Evolutionary conservation across 2,888 invertebrate species (phyloP), one percentile per base, ranked within the genome.

Genomic region (Furcula furcula): DNA sequence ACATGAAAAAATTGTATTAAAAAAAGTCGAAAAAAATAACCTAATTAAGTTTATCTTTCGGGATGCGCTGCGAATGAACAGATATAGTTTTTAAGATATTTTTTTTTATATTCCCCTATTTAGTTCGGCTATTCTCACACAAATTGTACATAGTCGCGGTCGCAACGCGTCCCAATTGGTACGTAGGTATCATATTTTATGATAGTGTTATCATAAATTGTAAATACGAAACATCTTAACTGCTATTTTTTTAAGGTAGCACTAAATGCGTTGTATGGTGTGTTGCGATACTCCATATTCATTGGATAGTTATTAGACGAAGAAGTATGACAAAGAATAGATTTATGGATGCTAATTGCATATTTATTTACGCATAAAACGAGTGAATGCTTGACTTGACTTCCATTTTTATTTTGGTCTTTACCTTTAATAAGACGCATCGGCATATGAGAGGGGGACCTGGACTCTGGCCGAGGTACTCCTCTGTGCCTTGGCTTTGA

Each of bases 181-280:
- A 41, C 34, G 40, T 46, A 55, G 46, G 40, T 58, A 56, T 58
- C 58, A 44, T 53, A 47, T 48, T 48, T 55, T 56, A 58, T 28
- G 28, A 28, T 14, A n/a, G 16, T 28, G 18, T n/a, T 6, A 28
- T 28, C 28, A 28, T 27, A 57, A 57, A 75, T 70, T 85, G 86
- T 86, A 86, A 81, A 86, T 86, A 86, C 70, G 72, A 76, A 65
- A 82, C 80, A 83, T 82, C 81, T 79, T 76, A 78, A 83, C 73
- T 78, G 72, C 83, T 83, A 77, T 78, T 83, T 82, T 81, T 85
- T 77, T 77, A 79, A 76, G 76, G 68, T 76, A 78, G 78, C 75
- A 66, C 71, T 70, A 69, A 67, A 65, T 46, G 56, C 55, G 56
- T 54, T 56, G 47, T 36, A 46, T 46, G 50, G 55, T 48, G 64